phyloP scores from a whole-genome alignment of 2,797 vertebrate genomes.

The Poliocrania exsul region DNA sequence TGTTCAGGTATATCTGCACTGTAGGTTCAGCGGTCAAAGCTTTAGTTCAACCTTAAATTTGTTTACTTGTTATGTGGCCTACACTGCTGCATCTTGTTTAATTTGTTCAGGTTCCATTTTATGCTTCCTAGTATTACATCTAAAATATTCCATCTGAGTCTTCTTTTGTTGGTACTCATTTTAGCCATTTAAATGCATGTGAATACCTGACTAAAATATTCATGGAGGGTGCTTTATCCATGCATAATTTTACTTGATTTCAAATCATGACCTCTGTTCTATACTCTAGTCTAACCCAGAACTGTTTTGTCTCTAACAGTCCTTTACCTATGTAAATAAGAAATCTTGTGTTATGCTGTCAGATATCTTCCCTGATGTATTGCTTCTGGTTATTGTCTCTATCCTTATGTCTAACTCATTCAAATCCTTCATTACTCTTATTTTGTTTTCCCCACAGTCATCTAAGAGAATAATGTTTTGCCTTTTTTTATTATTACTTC shows the following conservation, averaged over 20 bases:
- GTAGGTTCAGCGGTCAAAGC: neutral
- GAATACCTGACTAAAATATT: neutral
- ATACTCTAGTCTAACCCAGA: neutral
- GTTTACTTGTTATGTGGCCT: neutral
- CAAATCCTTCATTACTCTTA: constrained; percentile 13
- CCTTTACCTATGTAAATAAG: neutral
- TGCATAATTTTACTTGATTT: neutral
- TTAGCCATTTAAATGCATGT: neutral
- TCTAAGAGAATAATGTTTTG: neutral
- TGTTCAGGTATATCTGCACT: neutral
- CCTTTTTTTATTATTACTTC: neutral
- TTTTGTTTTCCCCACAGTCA: neutral
- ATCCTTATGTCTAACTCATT: neutral
- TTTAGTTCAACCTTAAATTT: neutral
- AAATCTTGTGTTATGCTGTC: neutral
- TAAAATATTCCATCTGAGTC: neutral
- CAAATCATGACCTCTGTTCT: neutral
- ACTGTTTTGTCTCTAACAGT: neutral
- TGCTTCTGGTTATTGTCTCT: constrained; percentile 8
- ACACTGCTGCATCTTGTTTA: neutral
- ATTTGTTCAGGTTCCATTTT: neutral
- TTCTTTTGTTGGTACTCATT: neutral
- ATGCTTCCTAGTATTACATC: neutral
- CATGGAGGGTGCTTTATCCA: neutral
- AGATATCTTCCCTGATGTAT: neutral